A percentile compares a stretch with the other conserved stretches of the same genome.
Evolutionary conservation across 1,140 invertebrate genomes (phyloP).

Genomic region (Mactra quadrangularis): DNA sequence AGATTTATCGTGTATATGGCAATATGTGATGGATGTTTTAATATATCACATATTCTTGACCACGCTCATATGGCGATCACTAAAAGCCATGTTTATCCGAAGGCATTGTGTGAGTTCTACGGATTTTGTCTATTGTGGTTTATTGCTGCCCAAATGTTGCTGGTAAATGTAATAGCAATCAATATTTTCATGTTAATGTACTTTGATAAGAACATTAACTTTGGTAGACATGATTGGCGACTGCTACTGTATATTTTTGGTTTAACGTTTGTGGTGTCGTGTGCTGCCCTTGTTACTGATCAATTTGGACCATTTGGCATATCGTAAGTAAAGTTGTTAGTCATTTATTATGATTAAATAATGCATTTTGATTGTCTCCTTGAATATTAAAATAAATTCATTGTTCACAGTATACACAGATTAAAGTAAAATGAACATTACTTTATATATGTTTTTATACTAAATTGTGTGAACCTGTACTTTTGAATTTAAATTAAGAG

Average conservation of each 20-base stretch:
- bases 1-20: conserved; percentile 17
- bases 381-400: too few relatives aligned
- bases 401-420: too few relatives aligned
- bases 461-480: too few relatives aligned
- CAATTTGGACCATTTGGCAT: conserved; percentile 40
- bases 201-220: conserved; percentile 25
- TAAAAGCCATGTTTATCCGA: not conserved
- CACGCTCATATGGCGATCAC: conserved; percentile 1
- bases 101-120: conserved; percentile 15
- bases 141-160: not conserved
- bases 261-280: not conserved
- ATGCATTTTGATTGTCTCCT: too few relatives aligned
- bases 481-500: too few relatives aligned
- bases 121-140: conserved; percentile 8
- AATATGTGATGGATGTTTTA: conserved; percentile 29
- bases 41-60: conserved; percentile 10
- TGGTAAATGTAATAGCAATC: conserved; percentile 10
- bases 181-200: conserved; percentile 24
- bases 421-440: too few relatives aligned
- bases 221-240: conserved; percentile 28
- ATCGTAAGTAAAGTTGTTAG: conserved; percentile 55
- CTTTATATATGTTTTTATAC: too few relatives aligned
- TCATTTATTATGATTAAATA: too few relatives aligned
- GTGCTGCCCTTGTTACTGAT: conserved; percentile 20
- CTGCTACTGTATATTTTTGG: conserved; percentile 37